These are phyloP conservation scores for Danio tinwini DNA, from an alignment of 2,797 vertebrate species.

Conservation along the genomic window DNA sequence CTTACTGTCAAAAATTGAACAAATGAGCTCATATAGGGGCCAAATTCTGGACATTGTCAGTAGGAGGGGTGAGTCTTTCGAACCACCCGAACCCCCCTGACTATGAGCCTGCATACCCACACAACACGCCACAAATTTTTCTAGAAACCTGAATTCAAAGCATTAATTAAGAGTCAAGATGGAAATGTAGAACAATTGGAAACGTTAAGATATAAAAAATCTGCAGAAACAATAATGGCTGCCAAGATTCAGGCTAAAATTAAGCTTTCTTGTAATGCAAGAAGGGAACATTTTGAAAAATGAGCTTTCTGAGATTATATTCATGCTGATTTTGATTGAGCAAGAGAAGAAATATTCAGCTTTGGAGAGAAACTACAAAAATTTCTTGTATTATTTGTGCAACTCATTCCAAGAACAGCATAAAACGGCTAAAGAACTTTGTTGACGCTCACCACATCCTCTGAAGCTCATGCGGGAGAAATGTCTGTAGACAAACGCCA, in stretches of 20 bases:
- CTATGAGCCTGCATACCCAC: neutral
- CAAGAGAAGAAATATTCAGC: constrained; percentile 36
- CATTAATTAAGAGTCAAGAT: neutral
- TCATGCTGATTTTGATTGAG: constrained; percentile 6
- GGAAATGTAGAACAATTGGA: neutral
- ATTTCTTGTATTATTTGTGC: constrained; percentile 3
- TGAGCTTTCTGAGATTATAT: constrained; percentile 8
- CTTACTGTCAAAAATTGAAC: too few species aligned
- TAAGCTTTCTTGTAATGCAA: neutral
- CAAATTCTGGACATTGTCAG: too few species aligned
- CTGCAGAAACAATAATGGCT: neutral
- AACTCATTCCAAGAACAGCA: constrained; percentile 32
- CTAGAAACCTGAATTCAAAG: neutral
- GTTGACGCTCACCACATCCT: neutral
- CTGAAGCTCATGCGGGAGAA: neutral
- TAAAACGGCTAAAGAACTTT: neutral
- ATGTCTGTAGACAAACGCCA: neutral
- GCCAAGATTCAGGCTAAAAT: constrained; percentile 15
- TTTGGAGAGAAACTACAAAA: constrained; percentile 12
- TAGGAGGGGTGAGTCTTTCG: too few species aligned
- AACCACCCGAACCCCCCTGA: too few species aligned
- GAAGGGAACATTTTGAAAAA: neutral
- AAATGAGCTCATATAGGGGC: too few species aligned
- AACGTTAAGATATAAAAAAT: neutral
- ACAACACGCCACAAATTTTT: neutral